Evolutionary conservation across 1,140 invertebrate species (phyloP).

Genomic region (Tetragnatha versicolor): DNA sequence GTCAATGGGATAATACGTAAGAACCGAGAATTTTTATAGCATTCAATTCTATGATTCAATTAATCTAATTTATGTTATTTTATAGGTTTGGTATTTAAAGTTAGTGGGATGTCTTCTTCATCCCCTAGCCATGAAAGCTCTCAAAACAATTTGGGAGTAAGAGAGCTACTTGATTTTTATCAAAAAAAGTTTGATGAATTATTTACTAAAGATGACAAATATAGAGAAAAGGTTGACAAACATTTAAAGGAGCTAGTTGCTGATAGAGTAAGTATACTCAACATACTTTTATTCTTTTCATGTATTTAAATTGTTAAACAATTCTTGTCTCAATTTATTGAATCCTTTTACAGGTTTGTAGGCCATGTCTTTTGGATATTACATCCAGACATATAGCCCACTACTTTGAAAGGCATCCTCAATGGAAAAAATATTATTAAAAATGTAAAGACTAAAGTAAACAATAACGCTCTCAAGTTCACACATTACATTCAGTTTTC

Average conservation of each 20-base stretch:
- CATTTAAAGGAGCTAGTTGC: constrained; percentile 24
- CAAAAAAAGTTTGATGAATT: constrained; percentile 32
- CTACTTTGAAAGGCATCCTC: not conserved
- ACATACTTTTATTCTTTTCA: not conserved
- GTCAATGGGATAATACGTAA: too few species aligned
- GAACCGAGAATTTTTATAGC: too few species aligned
- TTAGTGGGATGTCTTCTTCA: not conserved
- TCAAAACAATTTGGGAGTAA: not conserved
- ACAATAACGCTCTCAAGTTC: too few species aligned
- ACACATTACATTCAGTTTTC: too few species aligned
- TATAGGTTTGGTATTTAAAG: too few species aligned
- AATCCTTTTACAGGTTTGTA: not conserved
- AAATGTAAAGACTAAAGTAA: not conserved
- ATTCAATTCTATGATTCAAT: too few species aligned
- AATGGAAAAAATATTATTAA: not conserved
- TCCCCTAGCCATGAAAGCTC: not conserved
- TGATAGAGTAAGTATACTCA: constrained; percentile 14
- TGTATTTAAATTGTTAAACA: not conserved
- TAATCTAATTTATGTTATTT: too few species aligned
- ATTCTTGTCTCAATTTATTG: not conserved
- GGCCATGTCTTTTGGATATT: not conserved
- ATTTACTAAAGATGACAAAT: constrained; percentile 22
- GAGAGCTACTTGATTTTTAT: constrained; percentile 20
- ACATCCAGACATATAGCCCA: not conserved
- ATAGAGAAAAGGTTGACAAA: constrained; percentile 32